Evolutionary conservation across 2,888 invertebrate genomes (phyloP).

Genomic region (Eristalis pertinax): DNA sequence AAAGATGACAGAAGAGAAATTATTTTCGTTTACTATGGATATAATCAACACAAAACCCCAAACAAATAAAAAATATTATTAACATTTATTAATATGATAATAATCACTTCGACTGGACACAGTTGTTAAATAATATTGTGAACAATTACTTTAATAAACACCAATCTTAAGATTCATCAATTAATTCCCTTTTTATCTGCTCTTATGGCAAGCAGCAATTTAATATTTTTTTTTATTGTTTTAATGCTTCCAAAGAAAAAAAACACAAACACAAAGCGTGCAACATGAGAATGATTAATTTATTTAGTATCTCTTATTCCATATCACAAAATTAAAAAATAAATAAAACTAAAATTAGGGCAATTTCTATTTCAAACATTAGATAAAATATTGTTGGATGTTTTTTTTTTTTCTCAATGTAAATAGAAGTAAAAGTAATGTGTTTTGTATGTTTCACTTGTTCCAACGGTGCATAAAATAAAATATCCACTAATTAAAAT

Average conservation of each 20-base stretch:
- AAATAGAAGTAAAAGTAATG: neutral
- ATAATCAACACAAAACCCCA: conserved; percentile 62
- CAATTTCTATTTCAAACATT: conserved; percentile 50
- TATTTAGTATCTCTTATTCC: conserved; percentile 41
- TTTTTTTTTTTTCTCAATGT: conserved; percentile 10
- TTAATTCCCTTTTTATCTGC: conserved; percentile 56
- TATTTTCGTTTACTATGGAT: conserved; percentile 1
- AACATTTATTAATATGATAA: conserved; percentile 69
- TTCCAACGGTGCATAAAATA: conserved; percentile 26
- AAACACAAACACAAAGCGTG: conserved; percentile 79
- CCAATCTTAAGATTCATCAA: conserved; percentile 70
- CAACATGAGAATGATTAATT: conserved; percentile 75
- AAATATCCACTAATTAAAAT: conserved; percentile 11
- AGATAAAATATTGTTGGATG: conserved; percentile 46
- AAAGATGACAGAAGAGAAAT: conserved; percentile 45
- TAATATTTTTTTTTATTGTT: conserved; percentile 47
- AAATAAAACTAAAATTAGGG: conserved; percentile 42
- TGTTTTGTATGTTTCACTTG: conserved; percentile 20
- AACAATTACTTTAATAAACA: conserved; percentile 71
- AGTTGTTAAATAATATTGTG: conserved; percentile 69
- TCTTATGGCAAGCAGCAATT: conserved; percentile 45
- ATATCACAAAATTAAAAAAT: conserved; percentile 50
- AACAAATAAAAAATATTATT: conserved; percentile 65
- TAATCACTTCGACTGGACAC: conserved; percentile 73
- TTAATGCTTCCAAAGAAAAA: conserved; percentile 58